Percentiles rank a stretch among this genome's conserved stretches.
Evolutionary conservation across 2,888 invertebrate genomes (phyloP).

Genomic region (Drepanosiphum platanoidis): DNA sequence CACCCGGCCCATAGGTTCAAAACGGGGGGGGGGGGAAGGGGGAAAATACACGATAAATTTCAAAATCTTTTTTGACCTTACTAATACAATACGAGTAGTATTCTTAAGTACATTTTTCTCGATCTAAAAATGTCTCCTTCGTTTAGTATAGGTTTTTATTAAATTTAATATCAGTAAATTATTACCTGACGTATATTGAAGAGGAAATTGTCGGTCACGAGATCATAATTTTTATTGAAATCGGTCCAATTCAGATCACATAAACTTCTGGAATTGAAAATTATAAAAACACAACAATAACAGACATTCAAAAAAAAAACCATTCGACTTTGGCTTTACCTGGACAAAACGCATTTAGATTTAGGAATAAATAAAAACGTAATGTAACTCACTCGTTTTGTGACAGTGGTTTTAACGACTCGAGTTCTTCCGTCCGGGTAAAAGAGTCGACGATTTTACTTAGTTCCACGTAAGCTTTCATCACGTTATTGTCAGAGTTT

Average conservation of each 20-base stretch:
- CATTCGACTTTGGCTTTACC: no score
- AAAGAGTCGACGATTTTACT: not conserved
- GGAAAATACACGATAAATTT: not conserved
- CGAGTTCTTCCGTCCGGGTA: not conserved
- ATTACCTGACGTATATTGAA: constrained; percentile 7
- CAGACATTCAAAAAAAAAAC: not conserved
- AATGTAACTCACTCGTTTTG: constrained; percentile 11
- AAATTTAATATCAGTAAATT: not conserved
- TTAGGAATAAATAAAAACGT: not conserved
- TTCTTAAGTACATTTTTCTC: not conserved
- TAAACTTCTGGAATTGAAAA: constrained; percentile 21
- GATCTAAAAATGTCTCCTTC: not conserved
- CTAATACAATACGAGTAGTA: not conserved
- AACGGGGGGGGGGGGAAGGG: no score
- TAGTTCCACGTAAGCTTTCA: not conserved
- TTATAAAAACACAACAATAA: not conserved
- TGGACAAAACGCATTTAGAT: not conserved
- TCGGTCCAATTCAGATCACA: not conserved
- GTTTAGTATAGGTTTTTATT: no score
- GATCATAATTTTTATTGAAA: not conserved
- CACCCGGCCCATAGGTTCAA: no score
- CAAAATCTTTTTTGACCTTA: not conserved
- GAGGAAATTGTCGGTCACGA: not conserved
- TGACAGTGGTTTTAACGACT: not conserved
- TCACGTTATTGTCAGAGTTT: not conserved